Evolutionary conservation across 1,140 invertebrate species (phyloP).

Genomic region (Drosophila simulans): DNA sequence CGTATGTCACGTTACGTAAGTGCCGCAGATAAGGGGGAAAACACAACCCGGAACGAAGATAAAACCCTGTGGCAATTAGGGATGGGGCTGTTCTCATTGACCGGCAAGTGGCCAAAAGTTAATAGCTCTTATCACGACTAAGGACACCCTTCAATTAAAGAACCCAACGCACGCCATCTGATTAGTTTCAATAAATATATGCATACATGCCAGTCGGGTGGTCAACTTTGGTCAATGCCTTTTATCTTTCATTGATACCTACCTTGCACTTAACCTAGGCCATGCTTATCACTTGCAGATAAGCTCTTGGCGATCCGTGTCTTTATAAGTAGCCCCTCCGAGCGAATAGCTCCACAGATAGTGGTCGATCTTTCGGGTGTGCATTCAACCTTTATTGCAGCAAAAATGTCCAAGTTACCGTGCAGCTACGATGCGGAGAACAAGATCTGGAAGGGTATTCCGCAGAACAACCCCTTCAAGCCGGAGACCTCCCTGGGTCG

Average conservation of each 20-base stretch:
- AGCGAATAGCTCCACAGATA: slow-evolving; percentile 20
- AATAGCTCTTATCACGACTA: slow-evolving; percentile 32
- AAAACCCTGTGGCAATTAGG: slow-evolving; percentile 8
- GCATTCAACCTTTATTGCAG: slow-evolving; percentile 5
- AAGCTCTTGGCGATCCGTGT: slow-evolving; percentile 16
- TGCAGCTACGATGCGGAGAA: slow-evolving; percentile 53
- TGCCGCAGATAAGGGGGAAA: not conserved
- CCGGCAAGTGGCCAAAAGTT: slow-evolving; percentile 19
- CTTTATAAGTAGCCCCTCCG: slow-evolving; percentile 42
- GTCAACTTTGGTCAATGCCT: slow-evolving; percentile 19
- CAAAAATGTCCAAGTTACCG: slow-evolving; percentile 47
- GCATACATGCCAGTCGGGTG: not conserved
- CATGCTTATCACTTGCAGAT: slow-evolving; percentile 33
- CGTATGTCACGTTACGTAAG: slow-evolving; percentile 7
- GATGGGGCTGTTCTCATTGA: slow-evolving; percentile 17
- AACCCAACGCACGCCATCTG: not conserved
- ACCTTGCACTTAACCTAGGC: slow-evolving; percentile 47
- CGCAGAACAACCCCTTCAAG: slow-evolving; percentile 36
- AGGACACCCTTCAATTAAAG: slow-evolving; percentile 41
- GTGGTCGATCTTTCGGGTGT: slow-evolving; percentile 23
- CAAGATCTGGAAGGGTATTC: slow-evolving; percentile 56
- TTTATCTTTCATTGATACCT: slow-evolving; percentile 51
- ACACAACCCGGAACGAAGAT: slow-evolving; percentile 20
- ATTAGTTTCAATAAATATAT: slow-evolving; percentile 23
- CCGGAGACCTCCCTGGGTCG: slow-evolving; percentile 50